Percentiles rank a stretch among this genome's conserved stretches.
Evolutionary conservation across 2,113 vertebrate species (phyloP).

Genomic region (Trogon melanurus): DNA sequence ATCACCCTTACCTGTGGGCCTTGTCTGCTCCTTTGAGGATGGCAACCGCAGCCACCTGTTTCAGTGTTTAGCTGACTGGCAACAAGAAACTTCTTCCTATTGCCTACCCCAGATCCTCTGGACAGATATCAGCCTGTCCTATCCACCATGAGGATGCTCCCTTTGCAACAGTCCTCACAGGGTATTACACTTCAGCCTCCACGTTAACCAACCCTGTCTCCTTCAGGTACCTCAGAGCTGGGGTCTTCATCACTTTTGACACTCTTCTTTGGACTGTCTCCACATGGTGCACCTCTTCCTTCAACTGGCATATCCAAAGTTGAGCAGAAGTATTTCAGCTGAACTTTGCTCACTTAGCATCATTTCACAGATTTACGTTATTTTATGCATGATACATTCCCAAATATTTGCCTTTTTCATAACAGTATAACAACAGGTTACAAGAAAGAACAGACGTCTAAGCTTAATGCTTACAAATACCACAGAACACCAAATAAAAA

Average conservation of each 20-base stretch:
- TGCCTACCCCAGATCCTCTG: not conserved
- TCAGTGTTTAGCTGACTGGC: not conserved
- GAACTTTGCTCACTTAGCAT: not conserved
- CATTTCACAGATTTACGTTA: not conserved
- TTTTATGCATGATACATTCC: not conserved
- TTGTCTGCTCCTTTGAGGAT: not conserved
- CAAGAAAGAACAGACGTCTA: not conserved
- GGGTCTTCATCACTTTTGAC: not conserved
- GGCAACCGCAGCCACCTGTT: not conserved
- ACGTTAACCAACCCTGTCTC: not conserved
- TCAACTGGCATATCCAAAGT: not conserved
- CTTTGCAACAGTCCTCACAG: not conserved
- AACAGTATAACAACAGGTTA: not conserved
- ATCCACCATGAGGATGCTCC: fast-evolving
- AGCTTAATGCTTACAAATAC: not conserved
- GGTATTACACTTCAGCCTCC: not conserved
- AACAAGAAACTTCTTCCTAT: not conserved
- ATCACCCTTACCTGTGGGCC: not conserved
- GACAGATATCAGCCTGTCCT: fast-evolving
- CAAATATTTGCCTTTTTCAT: not conserved
- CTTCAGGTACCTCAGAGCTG: not conserved
- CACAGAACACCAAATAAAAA: not conserved
- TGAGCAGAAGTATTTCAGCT: not conserved
- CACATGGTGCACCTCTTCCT: not conserved
- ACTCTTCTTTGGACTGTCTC: not conserved